Conservation (phyloP, 64 coral and sea anemone genomes). For the Pocillopora damicornis region DNA sequence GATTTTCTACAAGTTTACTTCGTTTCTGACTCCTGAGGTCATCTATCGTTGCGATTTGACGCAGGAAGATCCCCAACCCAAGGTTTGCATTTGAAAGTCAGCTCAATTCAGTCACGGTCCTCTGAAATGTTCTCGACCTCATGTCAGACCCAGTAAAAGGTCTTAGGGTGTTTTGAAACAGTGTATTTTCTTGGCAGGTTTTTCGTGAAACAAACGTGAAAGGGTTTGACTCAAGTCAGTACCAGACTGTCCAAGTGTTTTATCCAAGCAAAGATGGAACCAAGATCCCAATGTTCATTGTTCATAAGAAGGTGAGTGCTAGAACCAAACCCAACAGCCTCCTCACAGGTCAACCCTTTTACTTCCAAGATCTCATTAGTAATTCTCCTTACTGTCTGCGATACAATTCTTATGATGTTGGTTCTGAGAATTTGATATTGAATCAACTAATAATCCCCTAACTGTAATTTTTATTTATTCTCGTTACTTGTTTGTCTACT, state of each 20-base stretch:
- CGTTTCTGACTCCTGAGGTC: slow-evolving; percentile 86
- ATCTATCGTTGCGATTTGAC: slow-evolving; percentile 90
- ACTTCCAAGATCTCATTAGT: too few relatives aligned
- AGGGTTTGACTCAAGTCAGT: slow-evolving; percentile 68
- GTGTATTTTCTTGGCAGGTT: slow-evolving; percentile 32
- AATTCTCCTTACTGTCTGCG: too few relatives aligned
- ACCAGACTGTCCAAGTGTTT: slow-evolving; percentile 92
- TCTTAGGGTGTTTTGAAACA: too few relatives aligned
- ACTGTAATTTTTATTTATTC: too few relatives aligned
- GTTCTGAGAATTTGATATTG: too few relatives aligned
- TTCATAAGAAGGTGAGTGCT: slow-evolving; percentile 77
- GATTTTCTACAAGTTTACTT: slow-evolving; percentile 98
- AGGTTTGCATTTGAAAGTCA: slow-evolving; percentile 49
- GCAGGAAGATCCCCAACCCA: slow-evolving; percentile 50
- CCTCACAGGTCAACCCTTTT: too few relatives aligned
- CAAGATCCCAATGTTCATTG: slow-evolving; percentile 97
- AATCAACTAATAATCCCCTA: too few relatives aligned
- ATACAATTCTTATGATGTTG: too few relatives aligned
- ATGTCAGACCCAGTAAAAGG: too few relatives aligned
- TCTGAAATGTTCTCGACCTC: background rate
- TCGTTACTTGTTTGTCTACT: too few relatives aligned
- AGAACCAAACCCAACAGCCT: too few relatives aligned
- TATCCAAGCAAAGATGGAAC: slow-evolving; percentile 92
- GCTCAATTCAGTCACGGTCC: background rate
- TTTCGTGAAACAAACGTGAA: slow-evolving; percentile 75